phyloP scores from a whole-genome alignment of 2,888 invertebrate genomes.

The Cerastis leucographa region DNA sequence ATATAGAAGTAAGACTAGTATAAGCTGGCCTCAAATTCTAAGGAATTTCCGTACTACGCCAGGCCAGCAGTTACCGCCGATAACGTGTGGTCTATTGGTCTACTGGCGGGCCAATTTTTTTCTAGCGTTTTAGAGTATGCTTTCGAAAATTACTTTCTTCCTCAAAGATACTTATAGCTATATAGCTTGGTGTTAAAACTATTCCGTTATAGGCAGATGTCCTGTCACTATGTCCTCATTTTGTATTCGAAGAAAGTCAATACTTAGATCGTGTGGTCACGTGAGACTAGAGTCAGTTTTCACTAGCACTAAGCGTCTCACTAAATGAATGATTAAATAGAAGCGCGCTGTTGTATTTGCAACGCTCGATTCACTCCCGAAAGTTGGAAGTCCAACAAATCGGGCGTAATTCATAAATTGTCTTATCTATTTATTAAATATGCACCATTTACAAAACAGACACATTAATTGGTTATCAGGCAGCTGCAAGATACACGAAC shows the following conservation, averaged over 20 bases:
- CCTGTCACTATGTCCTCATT: neutral
- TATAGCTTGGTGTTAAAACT: neutral
- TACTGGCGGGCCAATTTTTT: neutral
- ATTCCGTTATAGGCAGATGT: constrained; percentile 28
- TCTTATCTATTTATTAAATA: constrained; percentile 37
- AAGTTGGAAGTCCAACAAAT: neutral
- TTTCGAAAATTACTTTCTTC: neutral
- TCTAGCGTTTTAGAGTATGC: neutral
- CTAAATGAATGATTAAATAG: neutral
- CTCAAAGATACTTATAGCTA: neutral
- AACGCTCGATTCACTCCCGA: neutral
- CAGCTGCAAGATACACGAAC: constrained; percentile 45
- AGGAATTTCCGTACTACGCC: neutral
- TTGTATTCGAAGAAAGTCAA: constrained; percentile 17
- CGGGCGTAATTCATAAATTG: neutral
- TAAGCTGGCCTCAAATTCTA: neutral
- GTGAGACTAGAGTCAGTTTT: constrained; percentile 16
- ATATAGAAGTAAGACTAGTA: neutral
- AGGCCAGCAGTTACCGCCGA: neutral
- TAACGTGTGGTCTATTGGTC: neutral
- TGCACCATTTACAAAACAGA: constrained; percentile 35
- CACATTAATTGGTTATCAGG: constrained; percentile 40
- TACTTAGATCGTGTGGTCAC: constrained; percentile 1
- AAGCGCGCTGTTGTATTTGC: neutral
- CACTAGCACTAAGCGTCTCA: neutral